These are phyloP conservation scores for Pseudomyrmex gracilis DNA, from an alignment of 1,140 invertebrate species.

Conservation along the genomic window DNA sequence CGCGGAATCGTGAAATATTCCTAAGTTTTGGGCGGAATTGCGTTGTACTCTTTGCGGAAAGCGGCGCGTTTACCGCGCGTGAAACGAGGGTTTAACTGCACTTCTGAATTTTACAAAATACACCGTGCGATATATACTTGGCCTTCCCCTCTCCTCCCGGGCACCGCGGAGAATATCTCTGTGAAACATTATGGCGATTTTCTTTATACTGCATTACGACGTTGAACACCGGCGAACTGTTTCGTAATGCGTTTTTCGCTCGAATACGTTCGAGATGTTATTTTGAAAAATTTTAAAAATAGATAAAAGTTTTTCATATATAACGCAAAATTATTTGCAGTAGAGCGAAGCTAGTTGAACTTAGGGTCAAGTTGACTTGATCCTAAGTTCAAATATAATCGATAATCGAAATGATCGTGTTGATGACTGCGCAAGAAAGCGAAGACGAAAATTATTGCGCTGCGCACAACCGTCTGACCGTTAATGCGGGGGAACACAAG, in stretches of 20 bases:
- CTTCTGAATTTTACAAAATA: slow-evolving; percentile 74
- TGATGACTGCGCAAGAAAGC: too few species aligned
- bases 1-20: slow-evolving; percentile 73
- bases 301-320: too few species aligned
- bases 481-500: too few species aligned
- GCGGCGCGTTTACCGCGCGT: slow-evolving; percentile 67
- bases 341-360: too few species aligned
- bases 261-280: too few species aligned
- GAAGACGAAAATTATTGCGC: too few species aligned
- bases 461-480: too few species aligned
- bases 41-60: slow-evolving; percentile 51
- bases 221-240: slow-evolving; percentile 3
- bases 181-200: slow-evolving; percentile 35
- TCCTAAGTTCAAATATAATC: too few species aligned
- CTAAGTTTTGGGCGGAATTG: slow-evolving; percentile 41
- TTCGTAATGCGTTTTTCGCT: not conserved
- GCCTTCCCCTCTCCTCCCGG: not conserved
- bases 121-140: slow-evolving; percentile 67
- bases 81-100: slow-evolving; percentile 66
- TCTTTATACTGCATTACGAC: slow-evolving; percentile 6
- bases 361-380: too few species aligned
- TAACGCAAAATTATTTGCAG: too few species aligned
- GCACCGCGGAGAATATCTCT: slow-evolving; percentile 26
- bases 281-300: too few species aligned
- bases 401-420: too few species aligned